phyloP scores from a whole-genome alignment of 2,888 invertebrate genomes.

The Fabriciana adippe region DNA sequence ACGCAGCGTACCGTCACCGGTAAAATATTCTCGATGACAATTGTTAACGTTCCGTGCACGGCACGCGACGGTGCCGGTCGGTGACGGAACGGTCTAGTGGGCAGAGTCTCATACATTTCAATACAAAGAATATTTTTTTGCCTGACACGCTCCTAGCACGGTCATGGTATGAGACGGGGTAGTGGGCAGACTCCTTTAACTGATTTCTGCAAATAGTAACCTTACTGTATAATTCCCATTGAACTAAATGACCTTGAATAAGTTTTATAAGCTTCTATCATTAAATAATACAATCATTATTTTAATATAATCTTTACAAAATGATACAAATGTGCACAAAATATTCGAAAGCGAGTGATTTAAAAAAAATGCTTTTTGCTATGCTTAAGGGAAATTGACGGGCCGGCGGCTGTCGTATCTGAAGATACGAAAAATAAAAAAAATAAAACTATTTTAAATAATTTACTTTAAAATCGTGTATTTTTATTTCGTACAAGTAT shows the following conservation, averaged over 20 bases:
- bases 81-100: no score
- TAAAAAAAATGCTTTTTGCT: slow-evolving; percentile 2
- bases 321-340: background rate
- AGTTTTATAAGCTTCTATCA: background rate
- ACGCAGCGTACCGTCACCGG: no score
- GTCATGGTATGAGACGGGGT: no score
- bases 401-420: slow-evolving; percentile 42
- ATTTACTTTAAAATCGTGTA: no score
- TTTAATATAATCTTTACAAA: slow-evolving; percentile 4
- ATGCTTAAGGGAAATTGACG: slow-evolving; percentile 30
- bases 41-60: no score
- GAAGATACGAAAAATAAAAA: slow-evolving; percentile 15
- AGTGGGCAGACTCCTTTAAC: no score
- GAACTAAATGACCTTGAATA: background rate
- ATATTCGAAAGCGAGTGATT: background rate
- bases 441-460: background rate
- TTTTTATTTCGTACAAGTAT: background rate
- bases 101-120: no score
- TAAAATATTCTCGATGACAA: no score
- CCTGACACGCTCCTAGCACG: no score
- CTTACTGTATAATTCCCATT: background rate
- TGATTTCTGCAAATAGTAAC: slow-evolving; percentile 4
- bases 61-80: no score
- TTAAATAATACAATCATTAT: background rate
- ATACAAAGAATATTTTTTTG: no score